Base-by-base conservation (phyloP, 2,888 invertebrate genomes). In the Dynastes hyllus region DNA sequence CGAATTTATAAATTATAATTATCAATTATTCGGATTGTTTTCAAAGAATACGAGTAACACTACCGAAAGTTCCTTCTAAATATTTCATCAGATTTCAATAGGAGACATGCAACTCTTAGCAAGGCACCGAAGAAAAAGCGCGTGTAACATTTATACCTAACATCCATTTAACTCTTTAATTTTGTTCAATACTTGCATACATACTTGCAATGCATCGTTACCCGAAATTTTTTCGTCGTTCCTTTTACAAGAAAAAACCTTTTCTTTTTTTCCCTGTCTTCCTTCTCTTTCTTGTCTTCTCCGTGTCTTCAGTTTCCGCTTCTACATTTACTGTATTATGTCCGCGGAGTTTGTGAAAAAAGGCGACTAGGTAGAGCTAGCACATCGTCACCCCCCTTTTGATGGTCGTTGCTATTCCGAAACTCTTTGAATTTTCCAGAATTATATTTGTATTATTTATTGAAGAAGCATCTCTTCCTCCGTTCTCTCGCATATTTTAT, bases 91-190 rank as follows among this genome's bases (percentile, higher is more conserved):
- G 9, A 11, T 45, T 45, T 45, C 45, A 45, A 45, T 78, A 73
- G 82, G 83, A 27, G 29, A 65, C 65, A 65, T 65, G 65, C 65
- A 65, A 65, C 65, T 13, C 11, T n/a, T 29, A 3, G 11, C 13
- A 65, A 65, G 13, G 65, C 37, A 11, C 29, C 37, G 37, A n/a
- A 8, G 65, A 29, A 65, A 11, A 65, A 65, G 37, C 8, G 1
- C 1, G 65, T 29, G 32, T 29, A 32, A n/a, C 65, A 45, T 45
- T 45, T 45, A 45, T 6, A 45, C 45, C 6, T 65, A 61, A 79
- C 81, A 85, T 86, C 85, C 85, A 83, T 86, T 86, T 83, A 84
- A 86, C 84, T 85, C 85, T 86, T 86, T 86, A 85, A 86, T 85
- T 85, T 85, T 83, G 22, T 22, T 22, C 22, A 22, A 22, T 22